phyloP scores from a whole-genome alignment of 2,113 vertebrate genomes.

The Columbina picui region DNA sequence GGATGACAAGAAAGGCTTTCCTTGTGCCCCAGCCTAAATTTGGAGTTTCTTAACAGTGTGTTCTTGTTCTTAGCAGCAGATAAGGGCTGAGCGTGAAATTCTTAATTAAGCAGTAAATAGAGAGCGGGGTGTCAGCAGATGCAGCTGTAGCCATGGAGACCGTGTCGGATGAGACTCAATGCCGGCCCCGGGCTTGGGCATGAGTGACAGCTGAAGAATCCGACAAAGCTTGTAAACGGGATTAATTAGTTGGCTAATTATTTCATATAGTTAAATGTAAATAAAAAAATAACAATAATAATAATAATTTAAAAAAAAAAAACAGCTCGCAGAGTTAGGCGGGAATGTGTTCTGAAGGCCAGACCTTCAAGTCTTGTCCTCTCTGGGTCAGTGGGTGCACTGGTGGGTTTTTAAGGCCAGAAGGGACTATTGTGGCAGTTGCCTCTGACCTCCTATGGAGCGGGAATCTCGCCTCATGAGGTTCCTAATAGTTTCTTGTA shows the following conservation, averaged over 20 bases:
- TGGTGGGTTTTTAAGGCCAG: neutral
- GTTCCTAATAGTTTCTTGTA: neutral
- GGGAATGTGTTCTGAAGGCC: neutral
- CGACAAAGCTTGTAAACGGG: slow-evolving; percentile 85
- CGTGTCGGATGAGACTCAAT: slow-evolving; percentile 73
- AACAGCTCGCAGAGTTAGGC: neutral
- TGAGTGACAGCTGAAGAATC: slow-evolving; percentile 85
- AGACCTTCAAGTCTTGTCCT: neutral
- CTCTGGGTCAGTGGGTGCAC: accelerated
- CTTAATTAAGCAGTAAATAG: slow-evolving; percentile 90
- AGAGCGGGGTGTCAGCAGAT: slow-evolving; percentile 87
- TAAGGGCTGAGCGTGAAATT: slow-evolving; percentile 88
- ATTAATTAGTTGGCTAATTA: slow-evolving; percentile 86
- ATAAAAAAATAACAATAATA: slow-evolving; percentile 67
- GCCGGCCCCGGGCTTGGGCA: slow-evolving; percentile 68
- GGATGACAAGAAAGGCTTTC: slow-evolving; percentile 79
- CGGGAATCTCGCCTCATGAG: neutral
- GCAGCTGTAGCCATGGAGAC: slow-evolving; percentile 85
- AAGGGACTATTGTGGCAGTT: slow-evolving; percentile 32
- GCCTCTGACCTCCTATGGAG: neutral
- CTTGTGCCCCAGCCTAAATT: slow-evolving; percentile 83
- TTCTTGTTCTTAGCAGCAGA: slow-evolving; percentile 85
- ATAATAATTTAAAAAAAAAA: neutral
- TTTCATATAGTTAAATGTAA: slow-evolving; percentile 79
- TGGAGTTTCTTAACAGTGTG: slow-evolving; percentile 85